phyloP scores from a whole-genome alignment of 2,113 vertebrate genomes.

The Lepidothrix coronata region DNA sequence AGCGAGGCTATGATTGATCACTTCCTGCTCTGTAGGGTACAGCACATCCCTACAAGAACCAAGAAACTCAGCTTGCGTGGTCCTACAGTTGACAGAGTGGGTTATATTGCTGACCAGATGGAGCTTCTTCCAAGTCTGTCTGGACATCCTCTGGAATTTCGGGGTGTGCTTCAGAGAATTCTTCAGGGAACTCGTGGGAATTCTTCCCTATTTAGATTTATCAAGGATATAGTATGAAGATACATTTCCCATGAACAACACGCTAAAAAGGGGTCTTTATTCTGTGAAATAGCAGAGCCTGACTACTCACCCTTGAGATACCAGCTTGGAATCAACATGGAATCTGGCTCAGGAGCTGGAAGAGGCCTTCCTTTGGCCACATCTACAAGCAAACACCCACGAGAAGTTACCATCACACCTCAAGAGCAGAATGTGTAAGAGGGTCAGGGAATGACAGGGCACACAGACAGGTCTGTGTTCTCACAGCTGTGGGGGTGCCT shows the following conservation, averaged over 20 bases:
- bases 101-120: neutral
- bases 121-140: too few relatives aligned
- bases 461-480: too few relatives aligned
- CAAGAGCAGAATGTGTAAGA: neutral
- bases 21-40: neutral
- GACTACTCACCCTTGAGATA: neutral
- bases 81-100: neutral
- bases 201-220: neutral
- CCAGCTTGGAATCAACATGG: neutral
- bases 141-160: too few relatives aligned
- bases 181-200: neutral
- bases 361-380: neutral
- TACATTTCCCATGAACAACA: neutral
- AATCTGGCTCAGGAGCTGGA: neutral
- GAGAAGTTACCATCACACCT: neutral
- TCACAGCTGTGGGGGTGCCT: too few relatives aligned
- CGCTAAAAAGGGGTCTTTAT: neutral
- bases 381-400: neutral
- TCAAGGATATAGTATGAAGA: rapidly evolving
- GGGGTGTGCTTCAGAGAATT: too few relatives aligned
- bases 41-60: neutral
- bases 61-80: neutral
- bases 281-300: neutral
- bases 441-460: neutral
- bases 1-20: neutral